Evolutionary conservation across 1,140 invertebrate genomes (phyloP), one percentile per base, ranked within the genome.

Genomic region (Adoxophyes honmai): DNA sequence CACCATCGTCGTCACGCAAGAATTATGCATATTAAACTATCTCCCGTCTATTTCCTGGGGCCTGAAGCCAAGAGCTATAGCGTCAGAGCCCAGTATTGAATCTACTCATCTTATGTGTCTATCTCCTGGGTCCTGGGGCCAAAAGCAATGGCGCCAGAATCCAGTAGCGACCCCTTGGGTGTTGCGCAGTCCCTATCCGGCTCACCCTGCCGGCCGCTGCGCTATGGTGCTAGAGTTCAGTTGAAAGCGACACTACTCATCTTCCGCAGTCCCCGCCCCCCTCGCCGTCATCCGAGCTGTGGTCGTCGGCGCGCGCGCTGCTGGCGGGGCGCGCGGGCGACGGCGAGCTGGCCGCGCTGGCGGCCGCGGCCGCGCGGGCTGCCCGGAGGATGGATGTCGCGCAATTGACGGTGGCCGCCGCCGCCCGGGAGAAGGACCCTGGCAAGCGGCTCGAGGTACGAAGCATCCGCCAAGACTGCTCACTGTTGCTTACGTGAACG

Each of bases 321-420:
- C 34, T 51, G 28, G 62, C 56, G 59, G 56, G 39, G 8, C 89
- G 83, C 74, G 16, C 73, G 86, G 35, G 90, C n/a, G n/a, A 89
- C 64, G 79, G 75, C 62, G 89, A 88, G 66, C 85, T 92, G 60
- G 70, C 81, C 36, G 87, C 90, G 61, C 94, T 93, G 62, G 92
- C 92, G 72, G 89, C 90, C 18, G 86, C 88, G 57, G 92, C 92
- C 18, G 88, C 90, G 57, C 89, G 91, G 60, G 94, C 94, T 92
- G 86, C 93, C 56, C 87, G 91, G 7, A 90, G 93, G 64, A 91
- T 95, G 90, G 92, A 94, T 64, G 85, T 92, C 28, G 93, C 94
- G 89, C 80, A 93, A 62, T 86, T 91, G 66, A 94, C 93, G 11
- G 91, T 95, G 35, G 90, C 91, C 55, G 91, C 91, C 55, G 91